A percentile compares a stretch with the other conserved stretches of the same genome.
phyloP scores from a whole-genome alignment of 1,140 invertebrate species.

The Cotesia glomerata region DNA sequence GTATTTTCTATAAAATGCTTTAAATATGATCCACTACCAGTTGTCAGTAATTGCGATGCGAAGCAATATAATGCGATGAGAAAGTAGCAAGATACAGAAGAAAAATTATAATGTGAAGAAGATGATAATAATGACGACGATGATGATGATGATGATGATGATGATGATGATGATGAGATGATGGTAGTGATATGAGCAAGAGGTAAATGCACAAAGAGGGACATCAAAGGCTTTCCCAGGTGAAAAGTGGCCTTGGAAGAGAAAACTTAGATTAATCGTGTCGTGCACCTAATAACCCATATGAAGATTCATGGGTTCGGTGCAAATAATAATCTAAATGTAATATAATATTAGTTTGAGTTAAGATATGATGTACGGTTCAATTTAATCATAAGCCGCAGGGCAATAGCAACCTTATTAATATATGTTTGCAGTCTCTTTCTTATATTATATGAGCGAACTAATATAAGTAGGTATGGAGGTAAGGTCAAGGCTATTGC shows the following conservation, averaged over 20 bases:
- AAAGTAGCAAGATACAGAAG: constrained; percentile 12
- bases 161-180: background rate
- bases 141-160: too few species aligned
- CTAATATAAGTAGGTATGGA: constrained; percentile 52
- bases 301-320: background rate
- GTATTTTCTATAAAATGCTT: background rate
- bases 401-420: background rate
- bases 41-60: background rate
- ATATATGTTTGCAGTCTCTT: background rate
- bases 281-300: constrained; percentile 41
- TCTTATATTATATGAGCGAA: background rate
- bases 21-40: background rate
- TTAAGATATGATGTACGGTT: constrained; percentile 10
- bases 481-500: constrained; percentile 50
- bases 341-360: background rate
- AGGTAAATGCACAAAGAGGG: background rate
- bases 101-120: background rate
- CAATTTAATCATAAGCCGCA: background rate
- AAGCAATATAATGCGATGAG: background rate
- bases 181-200: background rate
- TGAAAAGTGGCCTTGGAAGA: constrained; percentile 36
- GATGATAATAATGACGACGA: too few species aligned
- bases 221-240: constrained; percentile 6
- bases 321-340: background rate
- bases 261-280: constrained; percentile 44